Conservation (phyloP, 2,888 invertebrate genomes). For the Ochropleura leucogaster region DNA sequence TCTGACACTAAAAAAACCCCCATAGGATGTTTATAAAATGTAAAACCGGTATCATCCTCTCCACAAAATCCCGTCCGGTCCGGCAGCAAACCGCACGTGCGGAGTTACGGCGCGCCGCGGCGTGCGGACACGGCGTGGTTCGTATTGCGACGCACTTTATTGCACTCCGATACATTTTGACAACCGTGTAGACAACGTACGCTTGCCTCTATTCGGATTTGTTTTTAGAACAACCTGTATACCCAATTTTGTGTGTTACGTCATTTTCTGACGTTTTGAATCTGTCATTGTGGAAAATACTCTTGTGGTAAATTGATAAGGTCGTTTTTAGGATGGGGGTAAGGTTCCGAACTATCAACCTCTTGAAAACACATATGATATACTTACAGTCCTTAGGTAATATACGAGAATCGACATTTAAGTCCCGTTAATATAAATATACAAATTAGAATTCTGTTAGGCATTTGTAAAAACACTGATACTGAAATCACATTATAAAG, state of each 20-base stretch:
- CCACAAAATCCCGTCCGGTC: slow-evolving; percentile 47
- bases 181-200: slow-evolving; percentile 74
- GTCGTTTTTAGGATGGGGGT: not conserved
- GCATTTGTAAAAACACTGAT: not conserved
- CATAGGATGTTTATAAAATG: not conserved
- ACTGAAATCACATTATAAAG: not conserved
- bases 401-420: not conserved
- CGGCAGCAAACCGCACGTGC: slow-evolving; percentile 77
- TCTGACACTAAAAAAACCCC: too few relatives aligned
- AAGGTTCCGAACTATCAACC: not conserved
- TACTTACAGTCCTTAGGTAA: not conserved
- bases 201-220: slow-evolving; percentile 48
- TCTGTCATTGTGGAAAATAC: not conserved
- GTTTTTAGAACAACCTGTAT: slow-evolving; percentile 61
- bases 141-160: slow-evolving; percentile 83
- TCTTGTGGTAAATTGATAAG: not conserved
- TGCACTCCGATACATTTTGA: slow-evolving; percentile 78
- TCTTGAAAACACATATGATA: not conserved
- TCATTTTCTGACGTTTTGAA: slow-evolving; percentile 9
- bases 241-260: slow-evolving; percentile 7
- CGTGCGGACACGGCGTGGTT: slow-evolving; percentile 78
- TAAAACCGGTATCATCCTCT: slow-evolving; percentile 48
- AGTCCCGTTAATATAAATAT: not conserved
- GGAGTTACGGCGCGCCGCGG: slow-evolving; percentile 81
- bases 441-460: not conserved